Percentiles rank a stretch among this genome's conserved stretches.
These are phyloP conservation scores for Trichonephila inaurata DNA, from an alignment of 1,140 invertebrate genomes.

Conservation along the genomic window DNA sequence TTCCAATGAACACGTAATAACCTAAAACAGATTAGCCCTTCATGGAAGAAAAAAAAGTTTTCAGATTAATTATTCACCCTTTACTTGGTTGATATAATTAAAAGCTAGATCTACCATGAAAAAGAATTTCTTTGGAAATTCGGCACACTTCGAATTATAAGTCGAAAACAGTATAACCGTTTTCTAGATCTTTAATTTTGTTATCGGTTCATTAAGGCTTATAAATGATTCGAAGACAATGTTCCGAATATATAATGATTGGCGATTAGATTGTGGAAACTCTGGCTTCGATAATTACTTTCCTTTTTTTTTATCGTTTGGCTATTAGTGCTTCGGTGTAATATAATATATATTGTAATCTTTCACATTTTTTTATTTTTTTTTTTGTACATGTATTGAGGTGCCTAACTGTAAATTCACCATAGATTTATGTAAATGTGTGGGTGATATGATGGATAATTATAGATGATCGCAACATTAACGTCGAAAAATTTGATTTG, in stretches of 20 bases:
- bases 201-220: background rate
- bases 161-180: background rate
- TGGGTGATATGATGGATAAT: too few relatives aligned
- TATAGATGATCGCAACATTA: too few relatives aligned
- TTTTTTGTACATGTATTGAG: too few relatives aligned
- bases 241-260: background rate
- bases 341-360: too few relatives aligned
- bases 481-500: too few relatives aligned
- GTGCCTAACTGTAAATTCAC: too few relatives aligned
- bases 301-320: background rate
- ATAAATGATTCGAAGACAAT: background rate
- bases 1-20: background rate
- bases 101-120: background rate
- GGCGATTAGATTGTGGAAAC: background rate
- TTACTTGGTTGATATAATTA: background rate
- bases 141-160: background rate
- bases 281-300: background rate
- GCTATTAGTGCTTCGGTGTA: too few relatives aligned
- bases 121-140: background rate
- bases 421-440: too few relatives aligned
- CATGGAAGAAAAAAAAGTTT: slow-evolving; percentile 7
- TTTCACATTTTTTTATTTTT: too few relatives aligned
- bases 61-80: background rate
- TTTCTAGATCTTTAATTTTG: slow-evolving; percentile 18
- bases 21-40: background rate